Percentiles rank a stretch among this genome's conserved stretches.
Evolutionary conservation across 2,888 invertebrate genomes (phyloP).

Genomic region (Scotopteryx bipunctaria): DNA sequence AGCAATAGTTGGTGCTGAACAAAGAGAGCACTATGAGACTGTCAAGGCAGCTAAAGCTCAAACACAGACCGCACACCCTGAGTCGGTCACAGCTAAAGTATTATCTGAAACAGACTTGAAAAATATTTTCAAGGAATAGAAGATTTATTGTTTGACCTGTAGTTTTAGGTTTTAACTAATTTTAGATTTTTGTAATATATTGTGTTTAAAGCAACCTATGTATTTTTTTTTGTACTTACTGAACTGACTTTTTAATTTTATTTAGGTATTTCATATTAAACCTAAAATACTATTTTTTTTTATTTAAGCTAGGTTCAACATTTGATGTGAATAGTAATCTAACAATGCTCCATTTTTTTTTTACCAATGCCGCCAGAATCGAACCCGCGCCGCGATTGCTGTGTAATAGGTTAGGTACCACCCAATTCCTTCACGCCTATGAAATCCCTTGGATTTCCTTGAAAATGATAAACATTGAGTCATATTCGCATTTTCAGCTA

Average conservation of each 20-base stretch:
- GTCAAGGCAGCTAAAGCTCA: slow-evolving; percentile 40
- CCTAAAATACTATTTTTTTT: no score
- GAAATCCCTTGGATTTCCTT: no score
- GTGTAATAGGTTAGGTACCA: no score
- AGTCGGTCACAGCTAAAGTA: slow-evolving; percentile 61
- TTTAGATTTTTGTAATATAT: slow-evolving; percentile 15
- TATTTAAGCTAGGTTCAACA: no score
- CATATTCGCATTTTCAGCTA: slow-evolving; percentile 28
- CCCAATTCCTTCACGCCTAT: no score
- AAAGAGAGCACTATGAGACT: slow-evolving; percentile 44
- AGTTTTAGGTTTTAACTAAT: slow-evolving; percentile 3
- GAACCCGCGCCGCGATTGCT: no score
- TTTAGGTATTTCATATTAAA: no score
- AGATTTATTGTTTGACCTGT: not conserved
- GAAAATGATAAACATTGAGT: slow-evolving; percentile 33
- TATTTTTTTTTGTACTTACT: not conserved
- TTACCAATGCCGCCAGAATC: no score
- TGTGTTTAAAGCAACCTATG: not conserved
- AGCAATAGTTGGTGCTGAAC: slow-evolving; percentile 51
- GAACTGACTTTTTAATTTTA: no score
- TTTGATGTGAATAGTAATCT: no score
- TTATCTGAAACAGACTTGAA: slow-evolving; percentile 58
- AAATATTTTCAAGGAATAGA: slow-evolving; percentile 62
- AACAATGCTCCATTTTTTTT: no score
- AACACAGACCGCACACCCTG: slow-evolving; percentile 44